A percentile compares a stretch with the other conserved stretches of the same genome.
Conservation (phyloP, 1,140 invertebrate genomes). For the Papilio helenus region DNA sequence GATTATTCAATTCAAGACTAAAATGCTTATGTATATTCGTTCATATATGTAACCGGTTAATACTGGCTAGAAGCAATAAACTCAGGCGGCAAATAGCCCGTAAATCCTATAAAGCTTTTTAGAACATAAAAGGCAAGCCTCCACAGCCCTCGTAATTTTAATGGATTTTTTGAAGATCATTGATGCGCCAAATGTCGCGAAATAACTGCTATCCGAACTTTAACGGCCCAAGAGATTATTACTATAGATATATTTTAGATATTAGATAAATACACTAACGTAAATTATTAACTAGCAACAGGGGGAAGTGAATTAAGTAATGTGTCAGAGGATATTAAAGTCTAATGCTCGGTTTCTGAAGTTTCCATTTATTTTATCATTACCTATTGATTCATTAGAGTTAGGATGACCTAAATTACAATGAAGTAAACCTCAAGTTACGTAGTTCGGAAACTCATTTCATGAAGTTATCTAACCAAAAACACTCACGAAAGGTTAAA, state of each 20-base stretch:
- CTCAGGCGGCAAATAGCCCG: background rate
- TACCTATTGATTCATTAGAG: too few relatives aligned
- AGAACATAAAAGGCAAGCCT: slow-evolving; percentile 1
- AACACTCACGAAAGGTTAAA: too few relatives aligned
- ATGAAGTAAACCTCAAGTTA: too few relatives aligned
- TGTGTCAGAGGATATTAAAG: too few relatives aligned
- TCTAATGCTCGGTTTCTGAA: too few relatives aligned
- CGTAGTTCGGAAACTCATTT: too few relatives aligned
- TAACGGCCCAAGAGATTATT: background rate
- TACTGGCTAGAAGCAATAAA: slow-evolving; percentile 15
- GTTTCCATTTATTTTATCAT: too few relatives aligned
- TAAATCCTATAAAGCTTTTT: slow-evolving; percentile 19
- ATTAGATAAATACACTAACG: background rate
- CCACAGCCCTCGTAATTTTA: slow-evolving; percentile 7
- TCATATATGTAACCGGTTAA: background rate
- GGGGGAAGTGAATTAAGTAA: background rate
- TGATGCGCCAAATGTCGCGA: background rate
- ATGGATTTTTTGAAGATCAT: slow-evolving; percentile 20
- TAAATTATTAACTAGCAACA: background rate
- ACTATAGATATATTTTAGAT: background rate
- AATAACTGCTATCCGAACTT: background rate
- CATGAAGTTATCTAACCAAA: too few relatives aligned
- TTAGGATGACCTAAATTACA: too few relatives aligned
- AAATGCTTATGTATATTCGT: background rate
- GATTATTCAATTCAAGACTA: background rate